These are phyloP conservation scores for Patella pellucida DNA, from an alignment of 2,888 invertebrate genomes.

Conservation along the genomic window DNA sequence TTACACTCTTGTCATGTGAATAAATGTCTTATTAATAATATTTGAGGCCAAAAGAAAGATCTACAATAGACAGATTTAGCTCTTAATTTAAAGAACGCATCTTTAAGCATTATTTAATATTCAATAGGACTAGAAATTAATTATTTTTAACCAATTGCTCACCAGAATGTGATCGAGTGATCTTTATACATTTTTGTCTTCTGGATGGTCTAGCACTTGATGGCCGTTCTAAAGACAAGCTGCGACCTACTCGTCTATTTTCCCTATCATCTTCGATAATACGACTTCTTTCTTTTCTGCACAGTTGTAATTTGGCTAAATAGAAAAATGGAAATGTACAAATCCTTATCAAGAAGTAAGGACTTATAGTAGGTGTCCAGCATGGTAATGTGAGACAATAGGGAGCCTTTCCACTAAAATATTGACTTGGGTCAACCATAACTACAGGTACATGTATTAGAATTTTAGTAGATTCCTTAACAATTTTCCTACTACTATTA, in stretches of 20 bases:
- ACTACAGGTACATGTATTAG: too few species aligned
- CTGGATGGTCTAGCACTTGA: constrained; percentile 2
- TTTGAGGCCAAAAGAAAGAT: too few species aligned
- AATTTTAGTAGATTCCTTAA: too few species aligned
- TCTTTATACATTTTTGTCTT: neutral
- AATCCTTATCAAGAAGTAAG: neutral
- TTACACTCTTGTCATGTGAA: too few species aligned
- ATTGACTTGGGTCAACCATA: neutral
- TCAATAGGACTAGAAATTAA: too few species aligned
- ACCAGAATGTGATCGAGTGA: neutral
- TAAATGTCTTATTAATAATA: too few species aligned
- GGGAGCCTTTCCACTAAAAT: neutral
- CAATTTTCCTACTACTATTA: too few species aligned
- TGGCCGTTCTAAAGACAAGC: neutral
- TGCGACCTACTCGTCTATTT: neutral
- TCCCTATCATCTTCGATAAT: constrained; percentile 46
- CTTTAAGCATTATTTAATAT: too few species aligned
- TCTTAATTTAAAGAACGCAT: too few species aligned
- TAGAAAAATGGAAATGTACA: constrained; percentile 12
- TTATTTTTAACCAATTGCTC: too few species aligned
- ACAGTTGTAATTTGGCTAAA: constrained; percentile 51
- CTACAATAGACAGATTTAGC: too few species aligned
- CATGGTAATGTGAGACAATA: neutral
- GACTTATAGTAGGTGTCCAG: neutral
- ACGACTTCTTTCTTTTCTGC: constrained; percentile 53